A percentile compares a stretch with the other conserved stretches of the same genome.
These are phyloP conservation scores for Brachystomella parvula DNA, from an alignment of 1,140 invertebrate genomes.

Conservation along the genomic window DNA sequence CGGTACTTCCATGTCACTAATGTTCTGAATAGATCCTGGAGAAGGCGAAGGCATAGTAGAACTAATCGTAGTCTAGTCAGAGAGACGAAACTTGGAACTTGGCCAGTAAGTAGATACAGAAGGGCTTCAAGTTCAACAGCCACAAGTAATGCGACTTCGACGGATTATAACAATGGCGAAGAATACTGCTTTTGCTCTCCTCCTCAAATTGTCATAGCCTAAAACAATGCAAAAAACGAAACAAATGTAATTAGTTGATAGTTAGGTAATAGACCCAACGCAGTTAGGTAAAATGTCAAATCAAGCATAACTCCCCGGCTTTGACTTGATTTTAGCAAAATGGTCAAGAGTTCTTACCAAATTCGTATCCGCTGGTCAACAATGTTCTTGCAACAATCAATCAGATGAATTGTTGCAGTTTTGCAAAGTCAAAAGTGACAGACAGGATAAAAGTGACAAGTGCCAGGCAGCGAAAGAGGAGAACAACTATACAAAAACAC, in stretches of 20 bases:
- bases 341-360: neutral
- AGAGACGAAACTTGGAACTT: neutral
- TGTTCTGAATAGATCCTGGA: slow-evolving; percentile 27
- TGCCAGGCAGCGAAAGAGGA: too few species aligned
- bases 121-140: neutral
- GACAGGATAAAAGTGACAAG: too few species aligned
- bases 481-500: too few species aligned
- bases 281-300: neutral
- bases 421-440: neutral
- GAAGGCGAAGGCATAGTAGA: slow-evolving; percentile 33
- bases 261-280: neutral
- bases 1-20: slow-evolving; percentile 41
- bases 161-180: neutral
- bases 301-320: neutral
- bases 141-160: neutral
- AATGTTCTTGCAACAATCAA: neutral
- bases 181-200: neutral
- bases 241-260: neutral
- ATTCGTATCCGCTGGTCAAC: neutral
- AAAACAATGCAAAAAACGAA: neutral
- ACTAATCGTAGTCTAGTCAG: neutral
- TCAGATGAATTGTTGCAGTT: neutral
- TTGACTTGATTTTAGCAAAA: neutral
- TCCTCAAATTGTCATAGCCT: neutral
- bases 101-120: neutral